phyloP scores from a whole-genome alignment of 2,797 vertebrate species.

The Oophaga sylvatica region DNA sequence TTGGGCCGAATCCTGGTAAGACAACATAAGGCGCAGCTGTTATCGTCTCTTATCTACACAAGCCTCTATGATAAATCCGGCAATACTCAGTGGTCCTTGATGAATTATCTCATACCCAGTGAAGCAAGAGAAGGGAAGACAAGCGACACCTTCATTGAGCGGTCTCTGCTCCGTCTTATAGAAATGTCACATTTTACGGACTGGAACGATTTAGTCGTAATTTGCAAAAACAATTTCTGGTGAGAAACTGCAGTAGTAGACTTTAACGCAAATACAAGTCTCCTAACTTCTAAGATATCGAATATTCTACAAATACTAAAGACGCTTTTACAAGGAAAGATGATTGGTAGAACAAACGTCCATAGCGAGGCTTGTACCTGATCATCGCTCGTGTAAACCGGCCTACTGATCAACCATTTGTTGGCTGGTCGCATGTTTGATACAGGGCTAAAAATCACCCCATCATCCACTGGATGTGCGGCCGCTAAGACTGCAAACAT shows the following conservation, averaged over 20 bases:
- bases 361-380: no score
- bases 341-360: no score
- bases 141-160: constrained; percentile 18
- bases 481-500: no score
- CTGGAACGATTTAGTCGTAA: not conserved
- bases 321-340: no score
- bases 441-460: no score
- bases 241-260: not conserved
- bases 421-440: no score
- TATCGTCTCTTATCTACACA: constrained; percentile 42
- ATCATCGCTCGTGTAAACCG: no score
- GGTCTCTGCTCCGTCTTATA: not conserved
- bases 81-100: constrained; percentile 48
- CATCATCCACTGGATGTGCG: no score
- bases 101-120: constrained; percentile 31
- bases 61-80: constrained; percentile 16
- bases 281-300: not conserved
- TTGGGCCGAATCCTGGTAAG: constrained; percentile 87
- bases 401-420: no score
- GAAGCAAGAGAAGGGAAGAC: constrained; percentile 25
- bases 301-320: not conserved
- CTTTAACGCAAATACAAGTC: not conserved
- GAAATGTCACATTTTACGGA: not conserved
- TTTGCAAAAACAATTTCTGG: not conserved
- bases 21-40: constrained; percentile 50